phyloP scores from a whole-genome alignment of 2,113 vertebrate genomes.

The Dasyornis broadbenti region DNA sequence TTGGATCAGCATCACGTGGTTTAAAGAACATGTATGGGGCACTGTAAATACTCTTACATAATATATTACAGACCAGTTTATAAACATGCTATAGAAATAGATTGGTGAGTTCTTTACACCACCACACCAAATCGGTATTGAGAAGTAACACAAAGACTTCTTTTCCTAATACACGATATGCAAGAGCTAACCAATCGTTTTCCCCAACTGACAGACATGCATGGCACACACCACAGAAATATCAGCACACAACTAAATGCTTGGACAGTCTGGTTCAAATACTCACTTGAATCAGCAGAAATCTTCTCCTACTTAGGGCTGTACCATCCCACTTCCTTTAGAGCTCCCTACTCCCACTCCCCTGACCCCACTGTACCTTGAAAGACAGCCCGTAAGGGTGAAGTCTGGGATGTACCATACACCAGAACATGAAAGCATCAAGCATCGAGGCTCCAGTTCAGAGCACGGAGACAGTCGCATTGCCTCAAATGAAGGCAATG shows the following conservation, averaged over 20 bases:
- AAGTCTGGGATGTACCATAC: background rate
- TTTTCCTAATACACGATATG: background rate
- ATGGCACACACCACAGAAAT: background rate
- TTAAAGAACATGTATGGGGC: background rate
- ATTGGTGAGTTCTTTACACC: background rate
- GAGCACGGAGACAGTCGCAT: background rate
- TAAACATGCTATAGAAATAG: background rate
- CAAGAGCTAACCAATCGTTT: background rate
- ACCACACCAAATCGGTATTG: background rate
- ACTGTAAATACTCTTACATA: background rate
- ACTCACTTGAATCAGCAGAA: background rate
- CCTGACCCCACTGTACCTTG: background rate
- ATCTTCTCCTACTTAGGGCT: background rate
- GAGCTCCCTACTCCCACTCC: background rate
- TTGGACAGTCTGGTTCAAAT: background rate
- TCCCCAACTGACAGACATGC: background rate
- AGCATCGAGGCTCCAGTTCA: background rate
- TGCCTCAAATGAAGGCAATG: background rate
- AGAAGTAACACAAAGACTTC: background rate
- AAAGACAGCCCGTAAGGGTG: background rate
- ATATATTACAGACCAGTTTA: background rate
- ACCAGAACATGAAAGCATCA: background rate
- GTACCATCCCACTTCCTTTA: background rate
- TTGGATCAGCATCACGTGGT: background rate
- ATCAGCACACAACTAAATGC: rapidly evolving